Evolutionary conservation across 2,113 vertebrate species (phyloP).

Genomic region (Hystrix cristata): DNA sequence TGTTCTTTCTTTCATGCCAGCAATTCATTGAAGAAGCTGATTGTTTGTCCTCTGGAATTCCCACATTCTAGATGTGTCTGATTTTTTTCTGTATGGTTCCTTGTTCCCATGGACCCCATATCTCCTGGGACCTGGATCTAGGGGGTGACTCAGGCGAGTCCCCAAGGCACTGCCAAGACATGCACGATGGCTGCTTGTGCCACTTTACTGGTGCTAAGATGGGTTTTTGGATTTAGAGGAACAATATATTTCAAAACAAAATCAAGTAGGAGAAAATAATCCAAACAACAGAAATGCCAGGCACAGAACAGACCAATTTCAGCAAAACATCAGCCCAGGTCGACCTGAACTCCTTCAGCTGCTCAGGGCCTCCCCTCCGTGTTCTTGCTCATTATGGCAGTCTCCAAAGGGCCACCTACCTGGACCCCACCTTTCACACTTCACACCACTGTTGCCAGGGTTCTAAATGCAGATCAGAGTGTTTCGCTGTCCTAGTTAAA

Average conservation of each 20-base stretch:
- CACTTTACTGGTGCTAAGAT: not conserved
- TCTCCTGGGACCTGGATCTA: not conserved
- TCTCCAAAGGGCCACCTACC: not conserved
- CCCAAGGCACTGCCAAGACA: no score
- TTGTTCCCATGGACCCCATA: not conserved
- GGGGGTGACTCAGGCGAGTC: not conserved
- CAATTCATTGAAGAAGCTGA: not conserved
- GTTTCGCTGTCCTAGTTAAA: not conserved
- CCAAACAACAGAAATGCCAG: not conserved
- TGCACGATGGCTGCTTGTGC: not conserved
- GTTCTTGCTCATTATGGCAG: not conserved
- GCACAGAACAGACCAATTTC: not conserved
- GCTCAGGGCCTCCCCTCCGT: not conserved
- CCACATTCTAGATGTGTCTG: not conserved
- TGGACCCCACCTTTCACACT: not conserved
- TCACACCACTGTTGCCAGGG: accelerated
- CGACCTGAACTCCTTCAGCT: not conserved
- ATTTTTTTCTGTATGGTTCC: not conserved
- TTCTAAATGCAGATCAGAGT: not conserved
- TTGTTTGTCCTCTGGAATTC: not conserved
- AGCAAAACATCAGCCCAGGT: not conserved
- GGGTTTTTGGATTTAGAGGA: not conserved
- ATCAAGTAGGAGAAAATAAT: constrained; percentile 9
- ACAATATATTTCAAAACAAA: constrained; percentile 16
- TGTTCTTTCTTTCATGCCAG: not conserved